A percentile compares a stretch with the other conserved stretches of the same genome.
Evolutionary conservation across 2,113 vertebrate genomes (phyloP).

Genomic region (Pionites leucogaster): DNA sequence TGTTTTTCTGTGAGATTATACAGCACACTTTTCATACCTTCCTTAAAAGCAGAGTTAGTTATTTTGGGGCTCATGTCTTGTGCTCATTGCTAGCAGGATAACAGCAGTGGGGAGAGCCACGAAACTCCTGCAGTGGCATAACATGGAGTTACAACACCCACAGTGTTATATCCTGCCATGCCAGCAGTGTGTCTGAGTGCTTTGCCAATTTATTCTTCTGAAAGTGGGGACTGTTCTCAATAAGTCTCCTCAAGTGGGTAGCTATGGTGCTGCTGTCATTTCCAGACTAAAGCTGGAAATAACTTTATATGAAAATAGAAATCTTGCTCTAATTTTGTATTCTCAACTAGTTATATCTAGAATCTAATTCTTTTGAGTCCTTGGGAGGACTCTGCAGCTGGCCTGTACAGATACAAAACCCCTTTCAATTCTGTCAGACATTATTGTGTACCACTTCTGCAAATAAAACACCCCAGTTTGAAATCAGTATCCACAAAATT

Average conservation of each 20-base stretch:
- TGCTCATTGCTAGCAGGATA: neutral
- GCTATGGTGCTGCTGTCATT: neutral
- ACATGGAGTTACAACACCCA: neutral
- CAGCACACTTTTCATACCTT: neutral
- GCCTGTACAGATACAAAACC: neutral
- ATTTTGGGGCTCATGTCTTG: neutral
- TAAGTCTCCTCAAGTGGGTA: neutral
- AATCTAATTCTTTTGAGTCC: neutral
- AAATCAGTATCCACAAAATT: neutral
- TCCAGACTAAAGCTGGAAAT: neutral
- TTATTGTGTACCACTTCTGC: neutral
- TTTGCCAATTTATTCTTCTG: neutral
- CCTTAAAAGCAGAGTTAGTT: neutral
- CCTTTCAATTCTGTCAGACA: neutral
- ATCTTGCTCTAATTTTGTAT: neutral
- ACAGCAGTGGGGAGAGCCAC: neutral
- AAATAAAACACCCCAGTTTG: neutral
- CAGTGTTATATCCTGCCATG: neutral
- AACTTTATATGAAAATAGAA: neutral
- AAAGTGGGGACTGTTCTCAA: neutral
- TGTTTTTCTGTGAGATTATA: neutral
- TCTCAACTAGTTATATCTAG: neutral
- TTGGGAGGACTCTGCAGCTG: neutral
- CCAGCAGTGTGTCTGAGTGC: neutral
- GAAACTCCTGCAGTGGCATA: neutral